Base-by-base conservation (phyloP, 1,140 invertebrate species). In the Eumeta japonica region DNA sequence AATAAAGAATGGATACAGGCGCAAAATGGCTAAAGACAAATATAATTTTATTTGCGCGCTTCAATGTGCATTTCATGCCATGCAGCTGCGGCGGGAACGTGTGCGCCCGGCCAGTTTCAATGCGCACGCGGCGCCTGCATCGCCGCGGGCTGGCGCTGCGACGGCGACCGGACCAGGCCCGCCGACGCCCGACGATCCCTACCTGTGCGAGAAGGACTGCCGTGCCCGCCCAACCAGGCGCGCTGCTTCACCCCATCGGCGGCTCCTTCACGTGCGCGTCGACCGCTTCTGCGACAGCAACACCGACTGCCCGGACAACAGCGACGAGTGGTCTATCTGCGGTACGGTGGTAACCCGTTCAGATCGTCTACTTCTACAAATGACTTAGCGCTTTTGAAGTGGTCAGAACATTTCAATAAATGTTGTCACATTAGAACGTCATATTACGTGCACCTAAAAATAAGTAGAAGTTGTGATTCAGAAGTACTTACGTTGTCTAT, bases 61-160 rank as follows among this genome's bases (percentile, higher is more conserved):
- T n/a, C n/a, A n/a, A n/a, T n/a, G n/a, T n/a, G n/a, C n/a, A n/a
- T n/a, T n/a, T n/a, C n/a, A n/a, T n/a, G n/a, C n/a, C n/a, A n/a
- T n/a, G n/a, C 50, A 52, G 36, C 61, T 74, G 64, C 50, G 46
- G 68, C 52, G 50, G 66, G 62, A 35, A 51, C 55, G 48, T 66
- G 36, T 89, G 86, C 58, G 70, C 66, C n/a, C 17, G 79, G 79
- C 12, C 81, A 87, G 67, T 83, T 85, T 55, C 76, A 81, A 46
- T 88, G 87, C 63, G 62, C 58, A 14, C 79, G 79, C 12, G 77
- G 79, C 40, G 79, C 80, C 48, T 93, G 90, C 75, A 81, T 93
- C 43, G 85, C 87, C 39, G 75, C 77, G 27, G 83, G 79, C 13
- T 91, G 88, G 83, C 78, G 85, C 28, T 92, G 90, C 74, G 89